phyloP scores from a whole-genome alignment of 2,113 vertebrate species.

The Nannospalax galili region DNA sequence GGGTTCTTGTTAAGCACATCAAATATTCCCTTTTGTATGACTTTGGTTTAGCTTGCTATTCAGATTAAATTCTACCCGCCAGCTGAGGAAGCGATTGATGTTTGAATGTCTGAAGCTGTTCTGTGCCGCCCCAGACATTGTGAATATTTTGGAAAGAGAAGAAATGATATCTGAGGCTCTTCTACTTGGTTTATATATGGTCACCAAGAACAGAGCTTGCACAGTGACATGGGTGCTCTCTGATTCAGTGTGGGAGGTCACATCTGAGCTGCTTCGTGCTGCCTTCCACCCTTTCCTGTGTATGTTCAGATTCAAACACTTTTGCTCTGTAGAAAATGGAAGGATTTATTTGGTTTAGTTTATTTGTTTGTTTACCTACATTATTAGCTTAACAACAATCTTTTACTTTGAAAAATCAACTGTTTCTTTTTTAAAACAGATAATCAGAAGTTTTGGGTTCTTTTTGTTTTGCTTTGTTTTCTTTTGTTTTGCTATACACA shows the following conservation, averaged over 20 bases:
- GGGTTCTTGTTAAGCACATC: constrained; percentile 59
- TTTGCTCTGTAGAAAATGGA: not conserved
- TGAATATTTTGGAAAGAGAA: constrained; percentile 40
- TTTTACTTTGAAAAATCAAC: not conserved
- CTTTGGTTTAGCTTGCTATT: constrained; percentile 57
- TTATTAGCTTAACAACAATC: not conserved
- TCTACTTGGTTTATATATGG: not conserved
- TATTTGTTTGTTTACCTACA: not conserved
- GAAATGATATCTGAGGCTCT: not conserved
- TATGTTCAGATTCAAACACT: not conserved
- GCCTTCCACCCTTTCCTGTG: too few species aligned
- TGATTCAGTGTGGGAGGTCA: not conserved
- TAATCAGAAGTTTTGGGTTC: not conserved
- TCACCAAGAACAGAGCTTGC: not conserved
- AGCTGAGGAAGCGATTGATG: constrained; percentile 37
- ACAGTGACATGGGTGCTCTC: not conserved
- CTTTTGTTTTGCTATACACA: not conserved
- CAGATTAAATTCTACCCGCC: constrained; percentile 65
- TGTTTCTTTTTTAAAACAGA: not conserved
- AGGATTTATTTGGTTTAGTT: too few species aligned
- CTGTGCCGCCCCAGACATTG: not conserved
- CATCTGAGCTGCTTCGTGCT: not conserved
- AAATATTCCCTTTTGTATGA: constrained; percentile 67
- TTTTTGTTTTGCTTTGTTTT: too few species aligned
- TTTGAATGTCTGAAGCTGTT: constrained; percentile 50